phyloP scores from a whole-genome alignment of 2,113 vertebrate genomes.

The Vicugna pacos region DNA sequence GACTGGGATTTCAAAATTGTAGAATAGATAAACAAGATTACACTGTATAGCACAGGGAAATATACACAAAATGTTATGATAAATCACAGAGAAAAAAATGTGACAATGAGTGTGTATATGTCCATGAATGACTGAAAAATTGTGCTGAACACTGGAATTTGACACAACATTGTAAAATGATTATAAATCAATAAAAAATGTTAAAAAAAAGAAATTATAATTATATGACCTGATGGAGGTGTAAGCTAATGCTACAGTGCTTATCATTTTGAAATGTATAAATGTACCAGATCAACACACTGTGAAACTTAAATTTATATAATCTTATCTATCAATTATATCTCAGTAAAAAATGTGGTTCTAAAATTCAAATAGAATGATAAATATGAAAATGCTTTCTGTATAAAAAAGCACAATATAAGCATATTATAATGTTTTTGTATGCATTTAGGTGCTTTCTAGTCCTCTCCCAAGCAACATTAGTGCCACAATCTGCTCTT shows the following conservation, averaged over 20 bases:
- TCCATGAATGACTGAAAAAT: too few species aligned
- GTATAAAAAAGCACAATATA: neutral
- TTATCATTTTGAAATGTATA: neutral
- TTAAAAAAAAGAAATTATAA: neutral
- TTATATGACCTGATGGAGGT: neutral
- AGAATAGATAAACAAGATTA: too few species aligned
- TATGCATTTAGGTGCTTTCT: neutral
- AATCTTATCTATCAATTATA: neutral
- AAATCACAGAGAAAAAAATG: too few species aligned
- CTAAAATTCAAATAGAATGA: neutral
- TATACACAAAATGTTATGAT: too few species aligned
- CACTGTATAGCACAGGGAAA: too few species aligned
- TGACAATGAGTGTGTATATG: too few species aligned
- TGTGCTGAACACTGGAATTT: too few species aligned
- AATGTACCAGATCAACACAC: neutral
- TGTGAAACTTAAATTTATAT: neutral
- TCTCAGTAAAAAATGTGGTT: neutral
- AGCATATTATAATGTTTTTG: neutral
- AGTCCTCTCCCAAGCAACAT: fast-evolving
- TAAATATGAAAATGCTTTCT: neutral
- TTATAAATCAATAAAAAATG: too few species aligned
- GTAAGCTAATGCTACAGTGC: neutral
- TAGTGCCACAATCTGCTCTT: neutral
- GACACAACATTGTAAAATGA: too few species aligned
- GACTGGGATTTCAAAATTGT: too few species aligned